Base-by-base conservation (phyloP, 2,888 invertebrate species). In the Mylabris sibirica region DNA sequence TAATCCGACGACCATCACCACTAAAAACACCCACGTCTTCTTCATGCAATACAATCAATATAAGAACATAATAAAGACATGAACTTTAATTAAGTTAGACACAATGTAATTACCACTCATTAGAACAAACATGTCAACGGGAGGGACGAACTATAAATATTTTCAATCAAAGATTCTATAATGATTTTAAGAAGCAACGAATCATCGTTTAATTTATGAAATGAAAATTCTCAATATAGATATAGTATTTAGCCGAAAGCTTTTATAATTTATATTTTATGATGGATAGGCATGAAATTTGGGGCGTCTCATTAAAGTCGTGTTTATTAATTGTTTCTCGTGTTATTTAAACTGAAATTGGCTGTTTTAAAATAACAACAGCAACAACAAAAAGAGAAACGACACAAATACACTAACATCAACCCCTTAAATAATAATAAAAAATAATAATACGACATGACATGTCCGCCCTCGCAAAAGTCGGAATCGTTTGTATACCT, bases 41-140 rank as follows among this genome's bases (percentile, higher is more conserved):
- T 60, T 17, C 35, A 53, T 59, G 24, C 3, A 20, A 57, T 17
- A 26, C 60, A 67, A 68, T 65, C 68, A 65, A 66, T 64, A 63
- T 57, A 53, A 8, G 12, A 53, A 53, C 22, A 60, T 62, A 60
- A 67, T 67, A 60, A 57, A 69, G 69, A 69, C 66, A 62, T 64
- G 60, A 20, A 60, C 57, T 59, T 67, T 70, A 70, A 70, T 70
- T 70, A 70, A 70, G 66, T 70, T 67, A 61, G 67, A 70, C 67
- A 63, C 49, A 24, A 44, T 62, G 35, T 65, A 67, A 70, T 70
- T 70, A 70, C 66, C 57, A 49, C 63, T 66, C 67, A 65, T 63
- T 68, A 66, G 66, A 68, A 53, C 66, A 68, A 61, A 68, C 68
- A 68, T 68, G 64, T 64, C 68, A 68, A 64, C 61, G 59, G 57